phyloP scores from a whole-genome alignment of 2,888 invertebrate genomes.

The Lacanobia wlatinum region DNA sequence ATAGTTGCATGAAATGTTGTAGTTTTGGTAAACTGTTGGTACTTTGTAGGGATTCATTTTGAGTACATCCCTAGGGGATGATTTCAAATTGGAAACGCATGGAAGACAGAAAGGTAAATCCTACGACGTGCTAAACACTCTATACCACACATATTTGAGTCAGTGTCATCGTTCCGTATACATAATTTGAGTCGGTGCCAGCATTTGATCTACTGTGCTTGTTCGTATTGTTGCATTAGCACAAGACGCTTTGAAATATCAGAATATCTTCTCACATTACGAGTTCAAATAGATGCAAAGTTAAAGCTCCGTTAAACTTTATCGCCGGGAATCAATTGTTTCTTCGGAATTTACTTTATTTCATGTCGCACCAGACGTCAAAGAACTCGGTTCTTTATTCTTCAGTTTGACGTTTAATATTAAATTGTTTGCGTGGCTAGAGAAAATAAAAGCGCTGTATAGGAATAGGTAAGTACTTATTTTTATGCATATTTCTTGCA shows the following conservation, averaged over 20 bases:
- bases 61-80: too few species aligned
- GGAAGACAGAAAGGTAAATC: too few species aligned
- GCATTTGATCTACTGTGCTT: slow-evolving; percentile 3
- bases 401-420: slow-evolving; percentile 8
- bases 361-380: slow-evolving; percentile 13
- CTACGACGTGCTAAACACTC: too few species aligned
- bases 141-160: too few species aligned
- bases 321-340: slow-evolving; percentile 46
- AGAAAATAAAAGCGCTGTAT: background rate
- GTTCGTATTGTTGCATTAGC: background rate
- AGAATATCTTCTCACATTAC: slow-evolving; percentile 49
- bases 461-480: background rate
- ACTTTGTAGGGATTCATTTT: too few species aligned
- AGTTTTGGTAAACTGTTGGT: too few species aligned
- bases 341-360: slow-evolving; percentile 33
- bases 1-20: too few species aligned
- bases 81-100: too few species aligned
- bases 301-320: slow-evolving; percentile 54
- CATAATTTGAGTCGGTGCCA: too few species aligned
- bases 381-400: slow-evolving; percentile 5
- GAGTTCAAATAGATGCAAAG: slow-evolving; percentile 51
- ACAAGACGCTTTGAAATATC: slow-evolving; percentile 42
- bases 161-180: too few species aligned
- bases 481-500: background rate
- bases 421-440: slow-evolving; percentile 17